Percentiles rank a stretch among this genome's conserved stretches.
Evolutionary conservation across 2,888 invertebrate species (phyloP).

Genomic region (Odontocolon sp.): DNA sequence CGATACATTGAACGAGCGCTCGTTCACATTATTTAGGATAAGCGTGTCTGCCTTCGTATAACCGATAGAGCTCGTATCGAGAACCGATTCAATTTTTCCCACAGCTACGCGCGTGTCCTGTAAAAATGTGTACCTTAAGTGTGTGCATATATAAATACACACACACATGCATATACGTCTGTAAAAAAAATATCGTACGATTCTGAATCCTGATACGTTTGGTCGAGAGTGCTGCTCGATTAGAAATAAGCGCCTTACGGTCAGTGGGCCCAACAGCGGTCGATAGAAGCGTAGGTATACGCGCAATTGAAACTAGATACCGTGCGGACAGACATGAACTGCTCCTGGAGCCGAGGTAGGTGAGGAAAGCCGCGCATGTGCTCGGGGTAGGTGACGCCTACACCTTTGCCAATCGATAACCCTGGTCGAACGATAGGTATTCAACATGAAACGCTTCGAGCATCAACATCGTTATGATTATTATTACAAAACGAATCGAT

Average conservation of each 20-base stretch:
- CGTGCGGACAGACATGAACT: background rate
- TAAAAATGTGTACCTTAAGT: background rate
- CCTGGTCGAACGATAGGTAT: constrained; percentile 12
- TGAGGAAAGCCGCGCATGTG: constrained; percentile 42
- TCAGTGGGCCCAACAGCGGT: constrained; percentile 10
- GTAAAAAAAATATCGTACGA: background rate
- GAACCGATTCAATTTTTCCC: constrained; percentile 60
- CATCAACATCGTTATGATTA: background rate
- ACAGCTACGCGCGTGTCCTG: constrained; percentile 3
- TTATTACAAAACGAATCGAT: background rate
- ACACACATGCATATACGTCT: background rate
- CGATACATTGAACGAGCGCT: constrained; percentile 50
- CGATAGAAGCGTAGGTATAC: constrained; percentile 9
- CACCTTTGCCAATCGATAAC: constrained; percentile 26
- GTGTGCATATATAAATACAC: background rate
- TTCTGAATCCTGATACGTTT: constrained; percentile 19
- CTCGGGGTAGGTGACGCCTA: constrained; percentile 42
- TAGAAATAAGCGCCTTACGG: constrained; percentile 49
- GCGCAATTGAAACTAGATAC: constrained; percentile 44
- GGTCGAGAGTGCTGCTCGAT: constrained; percentile 33
- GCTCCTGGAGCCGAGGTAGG: background rate
- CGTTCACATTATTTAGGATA: constrained; percentile 58
- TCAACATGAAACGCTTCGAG: background rate
- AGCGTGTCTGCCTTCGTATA: constrained; percentile 21
- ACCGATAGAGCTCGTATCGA: constrained; percentile 55